phyloP scores from a whole-genome alignment of 2,113 vertebrate genomes.

The Centropus unirufus region DNA sequence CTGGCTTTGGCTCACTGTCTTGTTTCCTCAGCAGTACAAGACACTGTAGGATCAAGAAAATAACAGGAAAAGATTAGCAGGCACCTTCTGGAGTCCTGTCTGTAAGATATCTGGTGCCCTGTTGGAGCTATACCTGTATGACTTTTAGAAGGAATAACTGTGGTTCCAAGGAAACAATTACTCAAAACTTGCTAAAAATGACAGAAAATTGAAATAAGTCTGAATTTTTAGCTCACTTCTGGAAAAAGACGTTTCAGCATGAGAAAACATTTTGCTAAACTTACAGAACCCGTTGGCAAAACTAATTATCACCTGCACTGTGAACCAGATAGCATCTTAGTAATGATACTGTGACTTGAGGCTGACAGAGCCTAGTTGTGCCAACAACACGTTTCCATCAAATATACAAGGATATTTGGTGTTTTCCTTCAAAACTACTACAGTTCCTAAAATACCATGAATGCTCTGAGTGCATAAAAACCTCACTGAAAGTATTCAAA shows the following conservation, averaged over 20 bases:
- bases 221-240: background rate
- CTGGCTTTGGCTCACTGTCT: conserved; percentile 32
- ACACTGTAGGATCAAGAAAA: conserved; percentile 40
- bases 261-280: background rate
- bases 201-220: background rate
- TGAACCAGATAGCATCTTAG: background rate
- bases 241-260: background rate
- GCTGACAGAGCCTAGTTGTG: background rate
- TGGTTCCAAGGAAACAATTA: conserved; percentile 13
- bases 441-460: background rate
- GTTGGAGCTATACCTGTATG: background rate
- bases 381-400: background rate
- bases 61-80: conserved; percentile 64
- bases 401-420: background rate
- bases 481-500: background rate
- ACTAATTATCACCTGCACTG: background rate
- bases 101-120: background rate
- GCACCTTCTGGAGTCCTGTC: conserved; percentile 41
- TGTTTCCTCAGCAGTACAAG: conserved; percentile 30
- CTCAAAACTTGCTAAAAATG: conserved; percentile 10
- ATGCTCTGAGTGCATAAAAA: background rate
- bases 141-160: background rate
- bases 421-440: background rate
- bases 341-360: background rate
- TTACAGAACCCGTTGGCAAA: background rate